Conservation (phyloP, 2,888 invertebrate species). For the Odontomyia ornata region DNA sequence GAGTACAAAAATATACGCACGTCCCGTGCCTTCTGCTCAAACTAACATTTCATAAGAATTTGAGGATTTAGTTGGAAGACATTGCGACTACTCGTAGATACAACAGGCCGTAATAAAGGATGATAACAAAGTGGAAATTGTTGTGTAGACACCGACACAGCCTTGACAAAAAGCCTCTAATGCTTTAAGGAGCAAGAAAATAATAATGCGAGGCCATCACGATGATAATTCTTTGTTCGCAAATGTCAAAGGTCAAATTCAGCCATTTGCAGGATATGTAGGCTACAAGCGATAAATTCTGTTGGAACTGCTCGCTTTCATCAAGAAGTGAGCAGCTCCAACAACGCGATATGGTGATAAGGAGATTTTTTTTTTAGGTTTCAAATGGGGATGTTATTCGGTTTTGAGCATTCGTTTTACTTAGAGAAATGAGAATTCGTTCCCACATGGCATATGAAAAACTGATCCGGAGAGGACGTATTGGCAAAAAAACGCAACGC, state of each 20-base stretch:
- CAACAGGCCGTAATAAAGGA: not conserved
- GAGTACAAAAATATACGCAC: not conserved
- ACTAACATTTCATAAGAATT: not conserved
- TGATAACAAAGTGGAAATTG: slow-evolving; percentile 12
- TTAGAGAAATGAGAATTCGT: not conserved
- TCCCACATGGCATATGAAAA: not conserved
- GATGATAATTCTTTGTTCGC: slow-evolving; percentile 30
- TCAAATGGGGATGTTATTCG: not conserved
- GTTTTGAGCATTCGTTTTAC: not conserved
- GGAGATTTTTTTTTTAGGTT: not conserved
- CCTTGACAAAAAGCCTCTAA: slow-evolving; percentile 9
- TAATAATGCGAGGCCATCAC: slow-evolving; percentile 28
- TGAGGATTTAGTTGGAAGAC: not conserved
- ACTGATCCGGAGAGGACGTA: not conserved
- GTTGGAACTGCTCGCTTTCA: not conserved
- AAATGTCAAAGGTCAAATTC: slow-evolving; percentile 33
- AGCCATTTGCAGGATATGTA: not conserved
- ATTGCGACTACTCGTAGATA: not conserved
- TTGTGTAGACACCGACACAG: not conserved
- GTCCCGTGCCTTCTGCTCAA: not conserved
- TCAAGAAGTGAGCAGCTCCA: too few species aligned
- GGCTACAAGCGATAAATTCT: slow-evolving; percentile 15
- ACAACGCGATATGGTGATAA: not conserved
- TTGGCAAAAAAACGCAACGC: not conserved
- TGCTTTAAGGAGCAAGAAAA: slow-evolving; percentile 14